Evolutionary conservation across 2,797 vertebrate genomes (phyloP), one percentile per base, ranked within the genome.

Genomic region (Lagocephalus sceleratus): DNA sequence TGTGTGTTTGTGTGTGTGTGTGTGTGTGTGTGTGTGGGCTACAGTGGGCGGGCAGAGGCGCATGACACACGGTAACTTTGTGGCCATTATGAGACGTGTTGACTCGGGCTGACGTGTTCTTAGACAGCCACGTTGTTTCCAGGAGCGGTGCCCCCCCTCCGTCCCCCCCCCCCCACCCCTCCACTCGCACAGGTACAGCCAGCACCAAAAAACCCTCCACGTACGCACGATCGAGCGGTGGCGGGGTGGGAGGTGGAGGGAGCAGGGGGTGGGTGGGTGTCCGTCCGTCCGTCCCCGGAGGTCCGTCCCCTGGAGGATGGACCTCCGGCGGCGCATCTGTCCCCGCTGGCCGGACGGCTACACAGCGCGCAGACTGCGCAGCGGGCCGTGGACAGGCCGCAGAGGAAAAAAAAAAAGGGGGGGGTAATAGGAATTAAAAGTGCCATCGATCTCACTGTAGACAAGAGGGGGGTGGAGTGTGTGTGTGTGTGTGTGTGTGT

Each of bases 51-150:
- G 66, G 54, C 50, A 40, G 66, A 63, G 61, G 51, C 47, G 75
- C 77, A 57, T 57, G 66, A 70, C 71, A 69, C 17, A 76, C 75
- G 57, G 66, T 48, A 85, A 88, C 86, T 87, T 86, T 82, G 71
- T 59, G 47, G 63, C 73, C 67, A 63, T 81, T 55, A 57, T 57
- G 46, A 5, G 40, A 11, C 62, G 41, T 54, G 71, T 72, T 73
- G 21, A n/a, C n/a, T 42, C 17, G 16, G 16, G 16, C 40, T 42
- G 1, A 14, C 11, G 32, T 35, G 32, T 35, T 35, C 32, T 35
- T 14, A 20, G 47, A 44, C 41, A 14, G 25, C 2, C 58, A 42
- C 39, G 51, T 43, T 78, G 63, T 63, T 68, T 63, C 48, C 53
- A 3, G 23, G 8, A n/a, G 0, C 10, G 9, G 17, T 16, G 6